A percentile compares a stretch with the other conserved stretches of the same genome.
These are phyloP conservation scores for Heliornis fulica DNA, from an alignment of 2,113 vertebrate species.

Conservation along the genomic window DNA sequence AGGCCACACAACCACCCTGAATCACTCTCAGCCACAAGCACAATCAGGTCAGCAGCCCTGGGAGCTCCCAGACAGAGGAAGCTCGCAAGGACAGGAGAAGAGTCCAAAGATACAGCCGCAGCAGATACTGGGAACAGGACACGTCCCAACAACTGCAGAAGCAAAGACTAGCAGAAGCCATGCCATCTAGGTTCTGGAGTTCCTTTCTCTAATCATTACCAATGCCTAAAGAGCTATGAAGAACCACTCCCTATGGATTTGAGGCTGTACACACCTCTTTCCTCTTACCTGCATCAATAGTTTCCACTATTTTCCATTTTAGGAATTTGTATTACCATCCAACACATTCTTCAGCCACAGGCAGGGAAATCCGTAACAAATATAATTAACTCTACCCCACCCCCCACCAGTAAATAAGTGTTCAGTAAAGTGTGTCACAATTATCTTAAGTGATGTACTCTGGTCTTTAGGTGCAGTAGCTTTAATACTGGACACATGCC, in stretches of 20 bases:
- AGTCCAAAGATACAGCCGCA: background rate
- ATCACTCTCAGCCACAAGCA: no score
- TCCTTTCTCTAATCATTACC: background rate
- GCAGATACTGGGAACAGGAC: background rate
- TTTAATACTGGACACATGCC: background rate
- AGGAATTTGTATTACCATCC: background rate
- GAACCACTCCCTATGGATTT: background rate
- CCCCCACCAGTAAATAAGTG: background rate
- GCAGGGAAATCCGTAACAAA: background rate
- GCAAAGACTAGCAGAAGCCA: background rate
- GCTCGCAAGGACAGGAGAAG: background rate
- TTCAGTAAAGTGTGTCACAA: background rate
- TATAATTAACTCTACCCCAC: background rate
- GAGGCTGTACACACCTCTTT: background rate
- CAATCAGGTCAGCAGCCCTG: rapidly evolving
- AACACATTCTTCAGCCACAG: background rate
- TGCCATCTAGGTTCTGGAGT: background rate
- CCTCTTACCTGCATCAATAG: background rate
- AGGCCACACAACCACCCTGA: rapidly evolving
- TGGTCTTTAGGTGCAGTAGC: background rate
- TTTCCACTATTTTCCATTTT: background rate
- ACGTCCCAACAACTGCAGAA: background rate
- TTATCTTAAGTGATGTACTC: background rate
- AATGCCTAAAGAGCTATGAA: background rate
- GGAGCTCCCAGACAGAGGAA: rapidly evolving